Evolutionary conservation across 2,797 vertebrate genomes (phyloP).

Genomic region (Malurus splendens): DNA sequence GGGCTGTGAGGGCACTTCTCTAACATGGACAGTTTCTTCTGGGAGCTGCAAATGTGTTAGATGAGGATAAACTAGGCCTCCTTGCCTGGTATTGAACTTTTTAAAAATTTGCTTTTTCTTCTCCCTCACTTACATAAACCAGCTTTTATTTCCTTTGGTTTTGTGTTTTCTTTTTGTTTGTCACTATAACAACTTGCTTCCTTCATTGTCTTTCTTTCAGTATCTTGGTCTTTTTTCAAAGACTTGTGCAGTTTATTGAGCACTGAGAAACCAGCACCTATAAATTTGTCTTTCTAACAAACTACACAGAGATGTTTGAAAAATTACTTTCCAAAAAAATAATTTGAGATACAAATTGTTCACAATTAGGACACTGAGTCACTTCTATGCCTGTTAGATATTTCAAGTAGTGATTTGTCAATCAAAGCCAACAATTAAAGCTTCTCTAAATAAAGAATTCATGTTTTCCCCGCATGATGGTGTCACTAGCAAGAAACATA

Average conservation of each 20-base stretch:
- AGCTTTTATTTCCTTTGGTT: neutral
- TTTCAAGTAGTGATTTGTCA: neutral
- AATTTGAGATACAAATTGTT: neutral
- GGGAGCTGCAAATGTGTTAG: fast-evolving
- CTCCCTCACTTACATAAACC: neutral
- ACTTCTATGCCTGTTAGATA: neutral
- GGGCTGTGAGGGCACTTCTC: neutral
- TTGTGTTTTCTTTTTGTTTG: neutral
- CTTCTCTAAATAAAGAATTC: neutral
- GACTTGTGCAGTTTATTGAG: neutral
- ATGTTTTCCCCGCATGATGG: neutral
- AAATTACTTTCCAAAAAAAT: neutral
- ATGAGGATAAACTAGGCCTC: fast-evolving
- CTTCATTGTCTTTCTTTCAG: neutral
- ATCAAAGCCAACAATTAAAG: neutral
- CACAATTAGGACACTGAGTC: neutral
- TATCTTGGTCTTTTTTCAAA: neutral
- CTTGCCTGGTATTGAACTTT: neutral
- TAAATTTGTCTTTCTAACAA: neutral
- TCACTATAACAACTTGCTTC: neutral
- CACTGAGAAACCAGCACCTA: neutral
- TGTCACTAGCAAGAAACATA: neutral
- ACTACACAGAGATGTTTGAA: neutral
- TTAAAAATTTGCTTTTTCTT: neutral
- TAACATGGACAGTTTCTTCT: neutral